Base-by-base conservation (phyloP, 2,797 vertebrate genomes). In the Sebastes goodei region DNA sequence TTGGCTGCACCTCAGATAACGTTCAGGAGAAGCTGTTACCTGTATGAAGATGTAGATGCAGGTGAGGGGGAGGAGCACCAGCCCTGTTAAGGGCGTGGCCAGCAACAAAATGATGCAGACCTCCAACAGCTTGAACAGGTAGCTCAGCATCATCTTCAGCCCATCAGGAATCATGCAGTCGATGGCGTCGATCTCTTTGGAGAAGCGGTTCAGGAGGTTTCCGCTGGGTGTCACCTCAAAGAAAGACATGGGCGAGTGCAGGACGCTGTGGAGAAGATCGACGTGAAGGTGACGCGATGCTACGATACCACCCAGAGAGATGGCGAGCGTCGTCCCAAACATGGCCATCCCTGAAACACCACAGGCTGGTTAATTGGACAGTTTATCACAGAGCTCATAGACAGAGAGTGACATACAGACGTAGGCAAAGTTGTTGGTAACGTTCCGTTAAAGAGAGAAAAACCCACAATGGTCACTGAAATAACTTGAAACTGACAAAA, bases 161-260 rank as follows among this genome's bases (percentile, higher is more conserved):
- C 97, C 97, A 27, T 98, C 97, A 0, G 98, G 98, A 61, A 98
- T 96, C 92, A 97, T 94, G 72, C 97, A 96, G 75, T 99, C 97
- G 0, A 99, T 94, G 11, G 95, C 95, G 56, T 99, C 97, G 0
- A 96, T 96, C 86, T 99, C 98, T 82, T 94, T 98, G 84, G 97
- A 96, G 90, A 99, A 98, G 81, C 95, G 95, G 84, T 97, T 98
- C 59, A 98, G 92, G 52, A 99, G 92, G 84, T 97, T 96, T n/a
- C 98, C 97, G 0, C 94, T 87, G 1, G 97, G 96, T 0, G 97
- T 98, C 77, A 88, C 88, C 89, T 99, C 97, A 1, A 98, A 99
- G 92, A 99, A 99, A 17, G 93, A 90, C 85, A 97, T 86, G 4
- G 97, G 96, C 0, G 95, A 98, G 60, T 88, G 95, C 0, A 91